phyloP scores from a whole-genome alignment of 2,888 invertebrate genomes.

The Xylota segnis region DNA sequence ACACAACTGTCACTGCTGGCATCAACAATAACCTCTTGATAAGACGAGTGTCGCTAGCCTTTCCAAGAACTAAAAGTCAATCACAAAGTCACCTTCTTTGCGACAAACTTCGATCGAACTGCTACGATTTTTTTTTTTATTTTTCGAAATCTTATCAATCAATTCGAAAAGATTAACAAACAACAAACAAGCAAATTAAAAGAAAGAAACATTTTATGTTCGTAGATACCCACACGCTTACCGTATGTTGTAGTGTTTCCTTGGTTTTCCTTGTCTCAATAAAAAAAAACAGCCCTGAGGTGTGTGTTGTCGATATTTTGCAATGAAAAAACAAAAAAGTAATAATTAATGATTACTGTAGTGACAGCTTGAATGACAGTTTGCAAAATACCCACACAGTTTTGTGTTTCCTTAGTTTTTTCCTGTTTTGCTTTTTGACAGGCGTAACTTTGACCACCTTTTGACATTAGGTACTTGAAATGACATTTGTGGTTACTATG shows the following conservation, averaged over 20 bases:
- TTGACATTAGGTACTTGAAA: not conserved
- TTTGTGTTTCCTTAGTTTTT: constrained; percentile 4
- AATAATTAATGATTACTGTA: constrained; percentile 48
- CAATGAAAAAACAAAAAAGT: constrained; percentile 15
- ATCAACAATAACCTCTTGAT: constrained; percentile 8
- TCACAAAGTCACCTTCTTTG: constrained; percentile 44
- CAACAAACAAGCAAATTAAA: not conserved
- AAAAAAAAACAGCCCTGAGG: constrained; percentile 3
- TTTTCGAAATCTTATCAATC: constrained; percentile 63
- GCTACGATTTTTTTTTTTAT: constrained; percentile 30
- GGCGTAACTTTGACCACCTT: constrained; percentile 28
- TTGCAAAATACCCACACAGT: constrained; percentile 64
- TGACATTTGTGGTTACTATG: not conserved
- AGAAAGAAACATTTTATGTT: constrained; percentile 3
- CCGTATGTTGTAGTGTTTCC: constrained; percentile 17
- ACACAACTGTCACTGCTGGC: not conserved
- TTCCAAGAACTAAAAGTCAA: constrained; percentile 45
- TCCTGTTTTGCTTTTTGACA: constrained; percentile 44
- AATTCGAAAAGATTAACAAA: constrained; percentile 50
- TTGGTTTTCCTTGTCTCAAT: constrained; percentile 15
- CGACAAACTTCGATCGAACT: constrained; percentile 34
- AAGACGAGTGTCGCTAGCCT: not conserved
- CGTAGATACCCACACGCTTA: constrained; percentile 19
- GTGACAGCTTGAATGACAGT: constrained; percentile 70
- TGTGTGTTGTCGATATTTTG: constrained; percentile 11